Base-by-base conservation (phyloP, 35 echinoderm and acorn worm genomes). In the Ophiothrix spiculata region DNA sequence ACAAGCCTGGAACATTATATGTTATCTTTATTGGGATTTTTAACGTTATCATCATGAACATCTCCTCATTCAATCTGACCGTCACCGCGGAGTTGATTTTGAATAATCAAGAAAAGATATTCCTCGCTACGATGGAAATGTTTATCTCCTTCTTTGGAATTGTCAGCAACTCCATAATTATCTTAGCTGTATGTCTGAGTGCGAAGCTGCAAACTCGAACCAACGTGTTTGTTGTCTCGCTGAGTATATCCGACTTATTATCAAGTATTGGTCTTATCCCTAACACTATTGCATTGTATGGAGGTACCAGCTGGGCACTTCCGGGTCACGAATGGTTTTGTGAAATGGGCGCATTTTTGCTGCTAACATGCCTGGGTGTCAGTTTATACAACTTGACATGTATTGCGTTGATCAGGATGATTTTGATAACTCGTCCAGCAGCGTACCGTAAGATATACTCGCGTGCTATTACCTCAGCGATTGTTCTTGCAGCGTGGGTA, bases 211-310 rank as follows among this genome's bases (percentile, higher is more conserved):
- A 95, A 46, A 95, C 87, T 36, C 83, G 82, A 0, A 89, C 90
- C 37, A 97, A 92, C 33, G 78, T 80, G 3, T 97, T 97, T 36
- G 94, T 97, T 35, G 90, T 97, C 35, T 93, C 88, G 54, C 75
- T 97, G 16, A 86, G 85, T 15, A 35, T 83, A 37, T 77, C 94
- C 31, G 94, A 97, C 74, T 54, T 97, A 0, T 21, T 91, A 33
- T 81, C 83, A 1, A 78, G 85, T 37, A 35, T 89, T 1, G 63
- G 40, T 1, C 39, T 88, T n/a, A 81, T 82, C 0, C 88, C 88
- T 28, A 38, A 39, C 33, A 80, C 54, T n/a, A 77, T 85, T 15
- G 90, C 86, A 34, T 45, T 92, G 31, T 69, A 82, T 25, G 89
- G 83, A 83, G 46, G 25, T 21, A 32, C 32, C 21, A 77, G 80